These are phyloP conservation scores for Zelostemma sp. DNA, from an alignment of 1,140 invertebrate species.

Conservation along the genomic window DNA sequence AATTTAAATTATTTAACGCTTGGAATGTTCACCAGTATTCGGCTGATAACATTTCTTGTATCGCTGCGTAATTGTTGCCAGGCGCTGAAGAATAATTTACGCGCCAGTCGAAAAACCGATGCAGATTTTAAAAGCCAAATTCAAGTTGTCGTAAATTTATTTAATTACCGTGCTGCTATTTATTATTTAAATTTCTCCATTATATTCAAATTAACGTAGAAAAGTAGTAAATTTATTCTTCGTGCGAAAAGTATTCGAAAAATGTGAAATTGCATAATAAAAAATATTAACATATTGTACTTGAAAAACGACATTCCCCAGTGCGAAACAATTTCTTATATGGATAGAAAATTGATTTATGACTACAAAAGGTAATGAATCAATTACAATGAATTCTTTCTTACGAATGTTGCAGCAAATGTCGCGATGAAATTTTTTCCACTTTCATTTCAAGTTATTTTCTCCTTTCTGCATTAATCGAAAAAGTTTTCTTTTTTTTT, in stretches of 20 bases:
- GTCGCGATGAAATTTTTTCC: too few species aligned
- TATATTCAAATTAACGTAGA: not conserved
- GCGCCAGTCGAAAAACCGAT: not conserved
- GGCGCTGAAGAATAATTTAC: not conserved
- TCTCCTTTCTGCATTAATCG: not conserved
- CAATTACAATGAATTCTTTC: too few species aligned
- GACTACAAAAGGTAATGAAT: too few species aligned
- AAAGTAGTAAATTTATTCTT: not conserved
- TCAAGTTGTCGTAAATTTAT: too few species aligned
- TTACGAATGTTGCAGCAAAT: too few species aligned
- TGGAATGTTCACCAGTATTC: not conserved
- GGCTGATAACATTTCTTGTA: not conserved
- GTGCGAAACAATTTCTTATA: too few species aligned
- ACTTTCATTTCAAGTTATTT: too few species aligned
- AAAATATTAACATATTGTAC: too few species aligned
- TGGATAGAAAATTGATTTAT: too few species aligned
- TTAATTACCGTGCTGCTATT: too few species aligned
- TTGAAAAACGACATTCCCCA: too few species aligned
- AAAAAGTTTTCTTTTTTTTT: not conserved
- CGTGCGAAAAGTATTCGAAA: not conserved
- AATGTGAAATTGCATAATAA: not conserved
- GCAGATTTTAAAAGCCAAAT: not conserved
- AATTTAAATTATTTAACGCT: not conserved
- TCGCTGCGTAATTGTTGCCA: not conserved
- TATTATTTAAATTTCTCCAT: too few species aligned